phyloP scores from a whole-genome alignment of 2,797 vertebrate genomes.

The Dicrostonyx torquatus region DNA sequence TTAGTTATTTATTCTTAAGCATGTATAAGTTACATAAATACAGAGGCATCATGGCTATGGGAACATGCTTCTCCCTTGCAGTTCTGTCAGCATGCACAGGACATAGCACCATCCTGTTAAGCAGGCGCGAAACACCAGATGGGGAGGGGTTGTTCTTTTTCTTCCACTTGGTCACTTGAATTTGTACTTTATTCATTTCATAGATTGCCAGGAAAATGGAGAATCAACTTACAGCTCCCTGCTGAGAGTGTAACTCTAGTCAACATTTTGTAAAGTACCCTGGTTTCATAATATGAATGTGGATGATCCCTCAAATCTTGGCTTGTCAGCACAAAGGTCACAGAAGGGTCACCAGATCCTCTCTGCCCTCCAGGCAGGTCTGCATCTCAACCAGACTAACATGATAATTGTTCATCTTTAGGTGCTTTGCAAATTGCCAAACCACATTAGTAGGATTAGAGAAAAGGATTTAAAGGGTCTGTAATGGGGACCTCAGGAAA shows the following conservation, averaged over 20 bases:
- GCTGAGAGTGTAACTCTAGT: not conserved
- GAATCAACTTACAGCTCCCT: not conserved
- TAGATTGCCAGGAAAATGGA: constrained; percentile 24
- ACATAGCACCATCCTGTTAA: not conserved
- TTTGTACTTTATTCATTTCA: constrained; percentile 35
- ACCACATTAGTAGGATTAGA: not conserved
- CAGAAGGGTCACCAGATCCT: constrained; percentile 6
- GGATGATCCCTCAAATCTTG: not conserved
- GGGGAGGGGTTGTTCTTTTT: not conserved
- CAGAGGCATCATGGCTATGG: not conserved
- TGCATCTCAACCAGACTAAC: constrained; percentile 52
- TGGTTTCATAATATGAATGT: not conserved
- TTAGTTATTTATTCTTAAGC: not conserved
- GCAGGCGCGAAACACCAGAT: not conserved
- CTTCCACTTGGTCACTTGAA: constrained; percentile 18
- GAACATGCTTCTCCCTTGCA: not conserved
- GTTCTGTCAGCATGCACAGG: not conserved
- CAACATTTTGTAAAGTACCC: not conserved
- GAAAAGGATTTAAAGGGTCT: constrained; percentile 24
- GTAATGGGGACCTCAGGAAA: constrained; percentile 41
- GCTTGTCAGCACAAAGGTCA: constrained; percentile 50
- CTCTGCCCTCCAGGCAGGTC: not conserved
- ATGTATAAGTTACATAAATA: not conserved
- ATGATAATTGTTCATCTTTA: constrained; percentile 17
- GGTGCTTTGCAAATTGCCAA: constrained; percentile 43